Conservation (phyloP, 2,888 invertebrate species). For the Drosophila greeni region DNA sequence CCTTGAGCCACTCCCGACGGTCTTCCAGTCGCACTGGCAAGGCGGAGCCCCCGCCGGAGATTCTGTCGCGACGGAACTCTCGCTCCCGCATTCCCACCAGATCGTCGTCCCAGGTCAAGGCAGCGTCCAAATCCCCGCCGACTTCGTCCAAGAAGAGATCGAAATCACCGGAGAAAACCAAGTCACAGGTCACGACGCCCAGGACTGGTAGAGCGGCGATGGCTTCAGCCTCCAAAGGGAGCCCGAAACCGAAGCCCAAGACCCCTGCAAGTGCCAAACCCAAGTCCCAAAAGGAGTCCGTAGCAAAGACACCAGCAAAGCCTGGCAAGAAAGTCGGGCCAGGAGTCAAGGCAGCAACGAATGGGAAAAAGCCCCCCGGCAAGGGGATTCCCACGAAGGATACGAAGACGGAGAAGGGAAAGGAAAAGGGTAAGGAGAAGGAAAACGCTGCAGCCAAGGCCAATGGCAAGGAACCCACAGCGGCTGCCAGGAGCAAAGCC, state of each 20-base stretch:
- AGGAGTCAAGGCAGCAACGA: constrained; percentile 49
- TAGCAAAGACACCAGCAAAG: constrained; percentile 45
- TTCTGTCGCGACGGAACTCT: constrained; percentile 50
- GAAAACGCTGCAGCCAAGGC: constrained; percentile 35
- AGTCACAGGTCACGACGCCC: constrained; percentile 9
- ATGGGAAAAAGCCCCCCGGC: constrained; percentile 11
- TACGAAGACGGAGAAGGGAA: constrained; percentile 4
- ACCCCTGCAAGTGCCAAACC: constrained; percentile 78
- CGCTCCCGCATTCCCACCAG: constrained; percentile 74
- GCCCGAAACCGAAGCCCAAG: constrained; percentile 45
- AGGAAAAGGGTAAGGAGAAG: constrained; percentile 19
- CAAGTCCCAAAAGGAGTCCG: constrained; percentile 56
- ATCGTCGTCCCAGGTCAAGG: constrained; percentile 36
- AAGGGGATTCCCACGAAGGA: constrained; percentile 24
- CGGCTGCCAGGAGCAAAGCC: constrained; percentile 16
- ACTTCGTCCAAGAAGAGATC: constrained; percentile 29
- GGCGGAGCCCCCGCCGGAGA: not conserved
- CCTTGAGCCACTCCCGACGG: constrained; percentile 21
- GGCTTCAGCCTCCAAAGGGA: constrained; percentile 61
- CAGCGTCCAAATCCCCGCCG: constrained; percentile 18
- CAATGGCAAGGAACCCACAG: constrained; percentile 44
- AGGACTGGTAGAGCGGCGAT: constrained; percentile 49
- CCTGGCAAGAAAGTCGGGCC: constrained; percentile 39
- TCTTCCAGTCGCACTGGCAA: constrained; percentile 25
- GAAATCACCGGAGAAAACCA: constrained; percentile 41